phyloP scores from a whole-genome alignment of 2,797 vertebrate genomes.

The Darevskia mixta region DNA sequence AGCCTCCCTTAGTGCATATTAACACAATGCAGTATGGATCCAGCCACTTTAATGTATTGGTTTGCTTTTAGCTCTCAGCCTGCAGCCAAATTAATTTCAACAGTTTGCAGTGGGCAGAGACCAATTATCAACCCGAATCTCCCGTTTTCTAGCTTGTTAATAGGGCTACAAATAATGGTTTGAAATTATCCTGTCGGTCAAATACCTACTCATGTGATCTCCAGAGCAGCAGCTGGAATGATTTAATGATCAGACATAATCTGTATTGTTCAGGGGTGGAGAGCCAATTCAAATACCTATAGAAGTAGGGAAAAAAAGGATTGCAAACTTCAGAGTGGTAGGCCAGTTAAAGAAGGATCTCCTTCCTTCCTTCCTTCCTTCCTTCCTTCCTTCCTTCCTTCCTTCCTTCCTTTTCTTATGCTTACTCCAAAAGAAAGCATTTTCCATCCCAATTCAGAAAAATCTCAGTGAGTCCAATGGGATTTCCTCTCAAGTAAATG shows the following conservation, averaged over 20 bases:
- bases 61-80: conserved; percentile 54
- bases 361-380: no score
- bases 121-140: conserved; percentile 42
- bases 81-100: conserved; percentile 51
- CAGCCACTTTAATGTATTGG: background rate
- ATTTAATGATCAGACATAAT: conserved; percentile 21
- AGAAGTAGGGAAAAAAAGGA: background rate
- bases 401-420: no score
- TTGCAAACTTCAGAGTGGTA: background rate
- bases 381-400: no score
- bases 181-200: conserved; percentile 49
- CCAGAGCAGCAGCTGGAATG: conserved; percentile 27
- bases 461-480: background rate
- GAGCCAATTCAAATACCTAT: background rate
- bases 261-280: background rate
- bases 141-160: conserved; percentile 48
- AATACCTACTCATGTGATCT: conserved; percentile 28
- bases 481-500: background rate
- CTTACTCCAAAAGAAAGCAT: no score
- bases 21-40: conserved; percentile 33
- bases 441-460: background rate
- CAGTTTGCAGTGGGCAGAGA: conserved; percentile 53
- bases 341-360: background rate
- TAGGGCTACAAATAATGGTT: conserved; percentile 49
- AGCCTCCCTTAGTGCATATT: background rate